Percentiles rank a stretch among this genome's conserved stretches.
These are phyloP conservation scores for Saimiri boliviensis DNA, from an alignment of 2,113 vertebrate species.

Conservation along the genomic window DNA sequence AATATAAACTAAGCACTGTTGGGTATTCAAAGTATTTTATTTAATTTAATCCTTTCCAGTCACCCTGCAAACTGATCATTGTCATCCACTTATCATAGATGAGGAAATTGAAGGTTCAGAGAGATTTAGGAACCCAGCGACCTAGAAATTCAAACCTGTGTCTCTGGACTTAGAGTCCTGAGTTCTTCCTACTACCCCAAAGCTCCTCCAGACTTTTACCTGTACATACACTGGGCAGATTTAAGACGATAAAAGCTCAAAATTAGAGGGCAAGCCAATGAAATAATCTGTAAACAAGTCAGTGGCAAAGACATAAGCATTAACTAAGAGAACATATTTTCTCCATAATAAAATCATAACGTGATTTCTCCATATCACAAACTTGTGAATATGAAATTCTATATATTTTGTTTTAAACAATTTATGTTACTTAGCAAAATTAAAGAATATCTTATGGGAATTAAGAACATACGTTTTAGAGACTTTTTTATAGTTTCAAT, in stretches of 20 bases:
- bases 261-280: neutral
- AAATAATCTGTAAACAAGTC: neutral
- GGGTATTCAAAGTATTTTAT: neutral
- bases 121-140: neutral
- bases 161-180: neutral
- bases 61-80: neutral
- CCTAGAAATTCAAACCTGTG: neutral
- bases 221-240: neutral
- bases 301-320: neutral
- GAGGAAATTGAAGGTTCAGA: neutral
- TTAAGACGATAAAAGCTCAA: neutral
- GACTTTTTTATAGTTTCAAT: neutral
- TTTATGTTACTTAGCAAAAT: slow-evolving; percentile 14
- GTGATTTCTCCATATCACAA: neutral
- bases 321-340: neutral
- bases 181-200: neutral
- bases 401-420: slow-evolving; percentile 16
- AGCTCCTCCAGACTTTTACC: neutral
- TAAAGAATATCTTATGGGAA: neutral
- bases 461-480: neutral
- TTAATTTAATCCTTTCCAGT: neutral
- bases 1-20: neutral
- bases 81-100: neutral
- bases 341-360: too few relatives aligned
- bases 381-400: neutral